Conservation (phyloP, 2,888 invertebrate species). For the Choristoneura rosaceana region DNA sequence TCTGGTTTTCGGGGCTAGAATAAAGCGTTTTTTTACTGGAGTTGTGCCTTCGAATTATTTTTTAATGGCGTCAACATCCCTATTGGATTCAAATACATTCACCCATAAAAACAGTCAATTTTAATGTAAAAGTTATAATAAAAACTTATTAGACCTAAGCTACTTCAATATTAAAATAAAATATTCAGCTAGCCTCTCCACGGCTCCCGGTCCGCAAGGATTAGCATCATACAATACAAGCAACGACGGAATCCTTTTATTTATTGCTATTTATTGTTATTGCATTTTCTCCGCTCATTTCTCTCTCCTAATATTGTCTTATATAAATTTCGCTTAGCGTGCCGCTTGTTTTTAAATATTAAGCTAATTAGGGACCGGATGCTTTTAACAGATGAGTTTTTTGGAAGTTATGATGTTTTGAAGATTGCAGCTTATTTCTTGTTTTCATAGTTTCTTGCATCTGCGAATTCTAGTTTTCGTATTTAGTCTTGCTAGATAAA, state of each 20-base stretch:
- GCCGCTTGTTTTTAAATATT: constrained; percentile 76
- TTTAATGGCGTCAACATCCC: too few relatives aligned
- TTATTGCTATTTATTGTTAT: constrained; percentile 87
- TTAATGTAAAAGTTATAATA: too few relatives aligned
- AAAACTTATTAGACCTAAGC: background rate
- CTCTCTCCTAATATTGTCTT: constrained; percentile 83
- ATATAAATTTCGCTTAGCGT: constrained; percentile 80
- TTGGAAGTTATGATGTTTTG: constrained; percentile 38
- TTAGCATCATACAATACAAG: constrained; percentile 85
- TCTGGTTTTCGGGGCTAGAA: too few relatives aligned
- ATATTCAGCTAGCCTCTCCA: background rate
- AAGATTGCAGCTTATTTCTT: constrained; percentile 30
- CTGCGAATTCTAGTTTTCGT: background rate
- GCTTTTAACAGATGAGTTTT: constrained; percentile 63
- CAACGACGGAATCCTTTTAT: constrained; percentile 86
- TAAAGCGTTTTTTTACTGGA: too few relatives aligned
- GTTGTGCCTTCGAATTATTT: too few relatives aligned
- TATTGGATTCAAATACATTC: too few relatives aligned
- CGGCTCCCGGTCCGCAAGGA: constrained; percentile 11
- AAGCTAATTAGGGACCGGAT: constrained; percentile 72
- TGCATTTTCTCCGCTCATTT: constrained; percentile 82
- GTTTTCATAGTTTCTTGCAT: constrained; percentile 24
- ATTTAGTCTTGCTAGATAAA: background rate
- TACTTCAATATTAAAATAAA: background rate
- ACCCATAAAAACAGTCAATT: too few relatives aligned